Conservation (phyloP, 2,797 vertebrate species). For the Silurus aristotelis region DNA sequence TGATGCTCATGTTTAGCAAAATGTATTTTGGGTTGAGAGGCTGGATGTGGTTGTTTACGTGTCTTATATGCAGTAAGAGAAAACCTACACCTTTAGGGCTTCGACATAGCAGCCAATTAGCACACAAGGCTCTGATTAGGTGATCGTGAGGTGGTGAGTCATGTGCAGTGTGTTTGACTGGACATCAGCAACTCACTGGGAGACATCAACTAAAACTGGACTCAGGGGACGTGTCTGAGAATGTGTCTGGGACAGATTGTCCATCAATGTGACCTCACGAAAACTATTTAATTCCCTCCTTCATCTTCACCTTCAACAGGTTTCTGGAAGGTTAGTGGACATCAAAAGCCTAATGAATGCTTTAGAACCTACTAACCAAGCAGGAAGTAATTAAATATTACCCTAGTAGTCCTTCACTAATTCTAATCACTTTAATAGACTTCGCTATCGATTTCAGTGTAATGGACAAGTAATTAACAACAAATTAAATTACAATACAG, state of each 20-base stretch:
- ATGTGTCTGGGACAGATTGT: not conserved
- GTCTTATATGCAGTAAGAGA: not conserved
- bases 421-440: not conserved
- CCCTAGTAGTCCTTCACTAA: not conserved
- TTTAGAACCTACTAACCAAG: not conserved
- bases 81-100: slow-evolving; percentile 30
- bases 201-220: not conserved
- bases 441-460: not conserved
- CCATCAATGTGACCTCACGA: slow-evolving; percentile 33
- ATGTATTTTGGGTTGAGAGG: not conserved
- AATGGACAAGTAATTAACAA: not conserved
- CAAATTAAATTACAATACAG: not conserved
- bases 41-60: not conserved
- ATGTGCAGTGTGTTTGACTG: slow-evolving; percentile 21
- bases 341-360: not conserved
- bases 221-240: slow-evolving; percentile 42
- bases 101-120: slow-evolving; percentile 31
- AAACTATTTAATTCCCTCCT: not conserved
- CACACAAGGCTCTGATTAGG: slow-evolving; percentile 8
- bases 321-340: not conserved
- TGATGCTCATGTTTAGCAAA: too few species aligned
- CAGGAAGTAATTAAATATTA: not conserved
- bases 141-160: slow-evolving; percentile 37
- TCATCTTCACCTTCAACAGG: not conserved
- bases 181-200: slow-evolving; percentile 7